These are phyloP conservation scores for Pachypeltis micranthus DNA, from an alignment of 1,140 invertebrate genomes.

Conservation along the genomic window DNA sequence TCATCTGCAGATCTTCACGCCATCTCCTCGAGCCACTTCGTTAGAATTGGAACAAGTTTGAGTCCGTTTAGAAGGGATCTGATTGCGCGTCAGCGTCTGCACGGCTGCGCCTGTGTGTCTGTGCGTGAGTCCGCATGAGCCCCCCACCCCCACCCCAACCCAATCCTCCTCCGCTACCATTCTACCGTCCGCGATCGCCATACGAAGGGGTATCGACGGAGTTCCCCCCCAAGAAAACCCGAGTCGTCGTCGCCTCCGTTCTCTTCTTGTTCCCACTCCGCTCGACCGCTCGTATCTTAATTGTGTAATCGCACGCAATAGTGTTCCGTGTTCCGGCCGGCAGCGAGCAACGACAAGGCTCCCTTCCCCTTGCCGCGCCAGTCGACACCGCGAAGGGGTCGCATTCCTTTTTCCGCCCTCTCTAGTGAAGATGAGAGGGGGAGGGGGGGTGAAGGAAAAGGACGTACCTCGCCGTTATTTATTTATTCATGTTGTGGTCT, in stretches of 20 bases:
- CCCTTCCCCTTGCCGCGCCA: too few relatives aligned
- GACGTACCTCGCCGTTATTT: too few relatives aligned
- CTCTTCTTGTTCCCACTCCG: neutral
- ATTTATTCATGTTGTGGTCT: too few relatives aligned
- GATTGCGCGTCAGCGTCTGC: too few relatives aligned
- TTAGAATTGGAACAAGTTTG: conserved; percentile 3
- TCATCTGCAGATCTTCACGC: neutral
- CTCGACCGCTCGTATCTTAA: neutral
- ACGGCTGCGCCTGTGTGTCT: too few relatives aligned
- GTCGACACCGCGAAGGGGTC: too few relatives aligned
- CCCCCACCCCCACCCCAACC: neutral
- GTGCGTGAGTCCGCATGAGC: neutral
- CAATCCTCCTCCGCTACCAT: neutral
- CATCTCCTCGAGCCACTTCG: neutral
- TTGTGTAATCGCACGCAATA: conserved; percentile 17
- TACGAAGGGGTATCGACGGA: too few relatives aligned
- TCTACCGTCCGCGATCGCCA: neutral
- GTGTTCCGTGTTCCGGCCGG: conserved; percentile 7
- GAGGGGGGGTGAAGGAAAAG: too few relatives aligned
- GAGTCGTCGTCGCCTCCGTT: neutral
- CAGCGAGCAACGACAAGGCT: neutral
- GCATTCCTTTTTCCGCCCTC: too few relatives aligned
- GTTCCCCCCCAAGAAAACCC: too few relatives aligned
- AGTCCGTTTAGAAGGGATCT: neutral
- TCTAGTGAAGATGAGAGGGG: too few relatives aligned